Base-by-base conservation (phyloP, 2,797 vertebrate genomes). In the Chiroxiphia lanceolata region DNA sequence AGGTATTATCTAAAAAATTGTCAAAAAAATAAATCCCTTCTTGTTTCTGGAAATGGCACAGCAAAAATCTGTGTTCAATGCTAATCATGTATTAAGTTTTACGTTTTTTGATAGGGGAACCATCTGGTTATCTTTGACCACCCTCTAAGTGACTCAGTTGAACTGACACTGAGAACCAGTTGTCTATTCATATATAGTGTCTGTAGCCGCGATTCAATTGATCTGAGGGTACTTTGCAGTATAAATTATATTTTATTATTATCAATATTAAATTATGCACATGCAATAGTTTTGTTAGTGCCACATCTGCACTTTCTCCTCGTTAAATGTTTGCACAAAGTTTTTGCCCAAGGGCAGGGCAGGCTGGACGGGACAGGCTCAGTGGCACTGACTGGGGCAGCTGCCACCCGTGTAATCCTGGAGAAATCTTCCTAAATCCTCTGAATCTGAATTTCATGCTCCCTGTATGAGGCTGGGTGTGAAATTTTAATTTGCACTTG, bases 401-500 rank as follows among this genome's bases (percentile, higher is more conserved):
- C 74, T 77, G 77, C 70, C 6, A 8, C 26, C 60, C 0, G 0
- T 44, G 53, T 71, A 89, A 93, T 87, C 70, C 90, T 90, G 71
- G 47, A 59, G 36, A 83, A 92, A 78, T 87, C 93, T 90, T 60
- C 95, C 94, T 80, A 92, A 93, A 93, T 57, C 78, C 86, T 61
- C 53, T 17, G 47, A 59, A 97, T 93, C 90, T 79, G 83, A 90
- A 92, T 93, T 95, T 93, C 61, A 81, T 72, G 40, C 86, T 94
- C 92, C 26, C 50, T 81, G 7, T 79, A 75, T 76, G 83, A 95
- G 65, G 47, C 90, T 78, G 90, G 83, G 87, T 96, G 94, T 95
- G 95, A 96, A 97, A 96, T 94, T 97, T 95, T 96, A 95, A 96
- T 96, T 97, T 95, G 90, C 79, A 51, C 95, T 95, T 94, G 94